Conservation (phyloP, 2,113 vertebrate genomes). For the Pomatostomus ruficeps region DNA sequence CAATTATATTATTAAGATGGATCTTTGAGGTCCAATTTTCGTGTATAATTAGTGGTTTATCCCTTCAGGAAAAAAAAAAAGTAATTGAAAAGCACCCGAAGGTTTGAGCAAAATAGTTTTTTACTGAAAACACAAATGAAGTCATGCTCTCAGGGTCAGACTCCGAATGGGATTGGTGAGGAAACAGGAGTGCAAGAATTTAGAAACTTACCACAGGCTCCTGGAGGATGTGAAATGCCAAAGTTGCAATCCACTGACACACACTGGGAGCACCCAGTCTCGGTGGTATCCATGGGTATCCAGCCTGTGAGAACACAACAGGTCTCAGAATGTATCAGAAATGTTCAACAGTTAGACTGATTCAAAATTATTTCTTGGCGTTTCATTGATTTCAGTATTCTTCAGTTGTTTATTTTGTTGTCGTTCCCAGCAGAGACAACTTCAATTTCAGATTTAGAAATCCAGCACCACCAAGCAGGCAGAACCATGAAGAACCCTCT, state of each 20-base stretch:
- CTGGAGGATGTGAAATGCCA: not conserved
- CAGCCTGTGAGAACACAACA: not conserved
- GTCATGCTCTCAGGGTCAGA: not conserved
- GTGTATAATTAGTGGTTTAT: conserved; percentile 33
- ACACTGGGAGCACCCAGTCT: not conserved
- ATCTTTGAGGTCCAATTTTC: conserved; percentile 41
- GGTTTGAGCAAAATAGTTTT: not conserved
- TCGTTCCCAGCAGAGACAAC: not conserved
- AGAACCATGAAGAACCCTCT: not conserved
- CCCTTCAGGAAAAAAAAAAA: not conserved
- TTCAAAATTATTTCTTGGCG: not conserved
- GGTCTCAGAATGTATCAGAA: not conserved
- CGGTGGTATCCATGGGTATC: accelerated
- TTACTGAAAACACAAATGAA: not conserved
- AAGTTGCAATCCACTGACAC: not conserved
- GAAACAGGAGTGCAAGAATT: not conserved
- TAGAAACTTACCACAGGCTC: not conserved
- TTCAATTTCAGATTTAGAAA: not conserved
- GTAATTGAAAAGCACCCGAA: not conserved
- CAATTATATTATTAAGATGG: conserved; percentile 54
- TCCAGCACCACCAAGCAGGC: not conserved
- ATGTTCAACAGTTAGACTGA: not conserved
- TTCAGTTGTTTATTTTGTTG: not conserved
- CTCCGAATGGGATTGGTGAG: not conserved
- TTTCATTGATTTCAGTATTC: not conserved